Evolutionary conservation across 2,888 invertebrate species (phyloP), one percentile per base, ranked within the genome.

Genomic region (Mantis religiosa): DNA sequence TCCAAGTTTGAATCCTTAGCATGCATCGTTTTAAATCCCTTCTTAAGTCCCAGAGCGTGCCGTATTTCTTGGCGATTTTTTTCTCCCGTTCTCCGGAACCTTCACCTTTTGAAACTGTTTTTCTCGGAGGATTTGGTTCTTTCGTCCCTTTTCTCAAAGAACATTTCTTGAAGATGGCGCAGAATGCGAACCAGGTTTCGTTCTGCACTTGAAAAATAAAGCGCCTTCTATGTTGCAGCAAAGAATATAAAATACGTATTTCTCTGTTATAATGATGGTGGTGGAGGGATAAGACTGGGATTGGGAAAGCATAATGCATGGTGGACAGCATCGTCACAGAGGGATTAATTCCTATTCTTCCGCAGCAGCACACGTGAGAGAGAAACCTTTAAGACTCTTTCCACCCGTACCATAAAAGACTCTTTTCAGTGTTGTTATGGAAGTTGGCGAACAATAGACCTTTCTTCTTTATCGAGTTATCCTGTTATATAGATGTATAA

Each of bases 401-500:
- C 54, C 54, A 20, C 54, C 20, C 54, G 54, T 71, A 71, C 54
- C 54, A 71, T 71, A 71, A 71, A n/a, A 71, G 54, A 71, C 54
- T 71, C 54, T 71, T 71, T 71, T 25, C 54, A 71, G 54, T 20
- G 54, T 71, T 71, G 54, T 71, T 71, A 71, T 27, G 47, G 27
- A 41, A 41, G 85, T 85, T 41, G 41, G 34, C 47, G 28, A 85
- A 85, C 85, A 85, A 85, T 85, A 47, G 54, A 47, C 34, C 6
- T 47, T 14, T 85, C 54, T 27, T n/a, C 85, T 85, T 47, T 85
- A 84, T 54, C n/a, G 85, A 85, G 85, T 85, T 85, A 85, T 85
- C 85, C 85, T 84, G 84, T 84, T 84, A 34, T 34, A 25, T 84
- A 47, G 85, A 47, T 54, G 20, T 54, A 34, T 7, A 34, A 7